These are phyloP conservation scores for Charaxes varanes DNA, from an alignment of 1,140 invertebrate species.

Conservation along the genomic window DNA sequence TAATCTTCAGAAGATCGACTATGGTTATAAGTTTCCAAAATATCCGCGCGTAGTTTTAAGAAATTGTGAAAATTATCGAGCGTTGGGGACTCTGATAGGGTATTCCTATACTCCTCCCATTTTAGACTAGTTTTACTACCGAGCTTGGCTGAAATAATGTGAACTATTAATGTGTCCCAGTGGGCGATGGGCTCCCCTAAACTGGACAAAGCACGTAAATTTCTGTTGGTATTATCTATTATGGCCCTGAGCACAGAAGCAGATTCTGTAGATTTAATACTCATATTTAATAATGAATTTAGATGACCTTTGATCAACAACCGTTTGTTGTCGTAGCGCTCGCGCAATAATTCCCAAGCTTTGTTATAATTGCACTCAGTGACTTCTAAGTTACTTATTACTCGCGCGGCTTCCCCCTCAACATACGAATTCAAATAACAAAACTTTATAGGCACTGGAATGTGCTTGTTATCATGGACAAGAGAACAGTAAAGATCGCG, in stretches of 20 bases:
- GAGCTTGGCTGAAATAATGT: too few relatives aligned
- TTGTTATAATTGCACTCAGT: conserved; percentile 12
- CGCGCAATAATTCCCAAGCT: conserved; percentile 15
- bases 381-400: conserved; percentile 16
- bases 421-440: too few relatives aligned
- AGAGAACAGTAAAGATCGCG: conserved; percentile 17
- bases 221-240: conserved; percentile 15
- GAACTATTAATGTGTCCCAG: too few relatives aligned
- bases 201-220: conserved; percentile 13
- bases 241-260: conserved; percentile 3
- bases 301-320: conserved; percentile 12
- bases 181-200: conserved; percentile 11
- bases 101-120: conserved; percentile 11
- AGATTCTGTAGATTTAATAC: too few relatives aligned
- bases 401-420: conserved; percentile 14
- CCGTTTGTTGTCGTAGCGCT: conserved; percentile 13
- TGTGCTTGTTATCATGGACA: conserved; percentile 13
- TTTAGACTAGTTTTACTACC: conserved; percentile 4
- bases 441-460: too few relatives aligned
- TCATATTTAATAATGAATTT: conserved; percentile 9
- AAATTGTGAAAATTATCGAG: too few relatives aligned
- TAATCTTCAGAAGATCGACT: too few relatives aligned
- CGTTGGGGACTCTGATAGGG: too few relatives aligned
- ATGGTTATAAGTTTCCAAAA: too few relatives aligned
- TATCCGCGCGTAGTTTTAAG: too few relatives aligned